These are phyloP conservation scores for Orchestes rusci DNA, from an alignment of 2,888 invertebrate species.

Conservation along the genomic window DNA sequence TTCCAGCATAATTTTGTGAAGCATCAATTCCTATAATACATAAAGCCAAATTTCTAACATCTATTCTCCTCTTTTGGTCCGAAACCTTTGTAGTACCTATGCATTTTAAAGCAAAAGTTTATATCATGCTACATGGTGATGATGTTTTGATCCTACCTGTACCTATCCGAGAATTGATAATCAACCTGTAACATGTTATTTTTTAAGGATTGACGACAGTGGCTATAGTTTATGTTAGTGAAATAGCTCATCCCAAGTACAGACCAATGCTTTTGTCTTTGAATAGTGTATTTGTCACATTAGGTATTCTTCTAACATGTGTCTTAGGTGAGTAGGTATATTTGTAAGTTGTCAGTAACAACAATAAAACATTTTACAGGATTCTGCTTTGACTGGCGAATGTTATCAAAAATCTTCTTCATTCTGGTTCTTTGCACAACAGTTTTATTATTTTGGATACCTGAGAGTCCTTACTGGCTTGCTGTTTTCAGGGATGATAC, in stretches of 20 bases:
- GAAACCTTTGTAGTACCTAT: no score
- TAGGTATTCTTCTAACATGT: conserved; percentile 52
- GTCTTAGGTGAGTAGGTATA: conserved; percentile 40
- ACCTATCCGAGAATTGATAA: no score
- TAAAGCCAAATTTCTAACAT: no score
- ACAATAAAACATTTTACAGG: conserved; percentile 35
- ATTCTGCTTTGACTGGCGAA: conserved; percentile 46
- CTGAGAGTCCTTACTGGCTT: conserved; percentile 55
- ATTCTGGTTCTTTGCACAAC: conserved; percentile 38
- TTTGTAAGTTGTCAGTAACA: conserved; percentile 1
- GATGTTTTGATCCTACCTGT: no score
- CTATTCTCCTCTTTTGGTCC: no score
- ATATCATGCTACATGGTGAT: no score
- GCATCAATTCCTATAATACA: no score
- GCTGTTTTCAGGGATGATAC: conserved; percentile 42
- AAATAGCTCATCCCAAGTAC: conserved; percentile 49
- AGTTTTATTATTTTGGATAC: conserved; percentile 42
- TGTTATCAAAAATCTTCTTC: conserved; percentile 45
- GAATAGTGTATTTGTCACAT: conserved; percentile 52
- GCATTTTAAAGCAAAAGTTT: no score
- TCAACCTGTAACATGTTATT: no score
- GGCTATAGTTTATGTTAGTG: conserved; percentile 51
- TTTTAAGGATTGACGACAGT: conserved; percentile 48
- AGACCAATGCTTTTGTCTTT: conserved; percentile 50
- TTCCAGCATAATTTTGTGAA: no score